Evolutionary conservation across 1,140 invertebrate species (phyloP).

Genomic region (Agraylea sexmaculata): DNA sequence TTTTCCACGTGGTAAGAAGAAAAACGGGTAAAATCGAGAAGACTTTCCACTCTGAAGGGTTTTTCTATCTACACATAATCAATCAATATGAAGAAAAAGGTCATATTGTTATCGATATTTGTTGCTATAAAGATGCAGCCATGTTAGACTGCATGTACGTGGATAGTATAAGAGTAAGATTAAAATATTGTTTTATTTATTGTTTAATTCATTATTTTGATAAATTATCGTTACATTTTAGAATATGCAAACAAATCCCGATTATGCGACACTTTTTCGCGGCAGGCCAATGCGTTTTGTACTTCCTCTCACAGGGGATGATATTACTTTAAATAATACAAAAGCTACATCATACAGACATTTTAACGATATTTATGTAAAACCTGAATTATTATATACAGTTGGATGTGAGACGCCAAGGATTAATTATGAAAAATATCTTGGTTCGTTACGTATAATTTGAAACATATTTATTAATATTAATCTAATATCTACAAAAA

Average conservation of each 20-base stretch:
- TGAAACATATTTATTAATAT: constrained; percentile 5
- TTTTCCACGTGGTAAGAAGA: constrained; percentile 60
- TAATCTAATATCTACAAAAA: neutral
- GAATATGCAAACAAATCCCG: constrained; percentile 64
- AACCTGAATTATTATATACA: constrained; percentile 55
- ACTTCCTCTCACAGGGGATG: constrained; percentile 44
- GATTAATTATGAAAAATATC: constrained; percentile 58
- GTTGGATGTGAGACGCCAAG: constrained; percentile 75
- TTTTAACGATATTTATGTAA: constrained; percentile 46
- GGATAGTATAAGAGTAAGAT: constrained; percentile 58
- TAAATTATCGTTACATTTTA: constrained; percentile 26
- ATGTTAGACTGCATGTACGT: constrained; percentile 80
- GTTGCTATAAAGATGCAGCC: constrained; percentile 66
- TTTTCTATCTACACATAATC: constrained; percentile 83
- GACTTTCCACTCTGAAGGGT: constrained; percentile 55
- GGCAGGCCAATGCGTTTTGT: constrained; percentile 62
- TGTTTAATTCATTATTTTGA: constrained; percentile 5
- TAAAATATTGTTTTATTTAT: constrained; percentile 7
- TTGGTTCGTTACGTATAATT: constrained; percentile 37
- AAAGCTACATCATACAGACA: constrained; percentile 40
- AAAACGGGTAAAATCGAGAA: constrained; percentile 44
- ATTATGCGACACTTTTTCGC: constrained; percentile 68
- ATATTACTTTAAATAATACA: constrained; percentile 37
- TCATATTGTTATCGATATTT: constrained; percentile 69
- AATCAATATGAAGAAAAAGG: constrained; percentile 71